A percentile compares a stretch with the other conserved stretches of the same genome.
Conservation (phyloP, 2,113 vertebrate genomes). For the Cathartes aura region DNA sequence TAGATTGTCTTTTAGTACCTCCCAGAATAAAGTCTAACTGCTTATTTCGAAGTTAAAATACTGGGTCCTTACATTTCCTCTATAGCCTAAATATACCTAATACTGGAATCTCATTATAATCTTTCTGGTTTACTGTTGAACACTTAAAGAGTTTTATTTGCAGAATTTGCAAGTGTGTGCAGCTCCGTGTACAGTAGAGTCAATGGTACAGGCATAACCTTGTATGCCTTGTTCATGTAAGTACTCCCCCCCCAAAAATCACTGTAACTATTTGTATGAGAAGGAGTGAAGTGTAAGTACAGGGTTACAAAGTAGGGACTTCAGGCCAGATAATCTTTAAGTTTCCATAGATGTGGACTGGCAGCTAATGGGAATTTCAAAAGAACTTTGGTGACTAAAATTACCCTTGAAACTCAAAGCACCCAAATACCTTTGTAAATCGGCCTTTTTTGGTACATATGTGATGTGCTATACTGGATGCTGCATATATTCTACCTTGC, state of each 20-base stretch:
- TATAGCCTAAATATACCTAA: not conserved
- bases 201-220: not conserved
- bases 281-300: not conserved
- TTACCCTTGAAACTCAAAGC: not conserved
- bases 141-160: not conserved
- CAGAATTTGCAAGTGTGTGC: not conserved
- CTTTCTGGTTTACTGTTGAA: not conserved
- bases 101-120: not conserved
- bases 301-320: not conserved
- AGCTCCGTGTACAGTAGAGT: not conserved
- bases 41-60: not conserved
- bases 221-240: not conserved
- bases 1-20: not conserved
- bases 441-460: not conserved
- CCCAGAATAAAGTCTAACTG: not conserved
- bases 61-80: not conserved
- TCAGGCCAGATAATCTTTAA: not conserved
- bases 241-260: not conserved
- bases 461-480: not conserved
- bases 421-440: not conserved
- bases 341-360: not conserved
- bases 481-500: not conserved
- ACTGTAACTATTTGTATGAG: not conserved
- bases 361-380: not conserved
- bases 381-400: not conserved